These are phyloP conservation scores for Aethina tumida DNA, from an alignment of 1,140 invertebrate genomes.

Conservation along the genomic window DNA sequence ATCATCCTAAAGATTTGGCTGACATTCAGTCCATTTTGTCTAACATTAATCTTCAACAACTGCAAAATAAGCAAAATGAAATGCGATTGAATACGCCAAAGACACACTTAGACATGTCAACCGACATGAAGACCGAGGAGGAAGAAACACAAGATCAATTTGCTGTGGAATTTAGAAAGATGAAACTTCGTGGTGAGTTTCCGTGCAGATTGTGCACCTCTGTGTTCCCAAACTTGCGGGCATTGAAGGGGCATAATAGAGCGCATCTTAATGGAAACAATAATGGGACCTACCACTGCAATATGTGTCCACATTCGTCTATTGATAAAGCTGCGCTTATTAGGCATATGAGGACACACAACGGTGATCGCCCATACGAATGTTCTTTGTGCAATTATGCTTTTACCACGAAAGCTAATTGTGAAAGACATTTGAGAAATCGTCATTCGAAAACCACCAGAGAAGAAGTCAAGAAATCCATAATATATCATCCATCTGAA, in stretches of 20 bases:
- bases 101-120: conserved; percentile 26
- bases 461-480: conserved; percentile 75
- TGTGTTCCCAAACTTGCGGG: conserved; percentile 79
- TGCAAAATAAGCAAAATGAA: conserved; percentile 39
- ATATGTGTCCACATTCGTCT: conserved; percentile 83
- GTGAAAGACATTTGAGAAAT: conserved; percentile 82
- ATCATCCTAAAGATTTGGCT: conserved; percentile 60
- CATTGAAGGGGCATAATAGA: conserved; percentile 80
- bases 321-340: conserved; percentile 83
- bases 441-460: conserved; percentile 74
- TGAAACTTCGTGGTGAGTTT: conserved; percentile 80
- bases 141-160: conserved; percentile 74
- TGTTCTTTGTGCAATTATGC: conserved; percentile 89
- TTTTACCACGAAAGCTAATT: conserved; percentile 92
- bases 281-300: conserved; percentile 74
- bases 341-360: conserved; percentile 85
- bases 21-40: conserved; percentile 75
- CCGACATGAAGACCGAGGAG: conserved; percentile 35
- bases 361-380: conserved; percentile 89
- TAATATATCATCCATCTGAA: conserved; percentile 78
- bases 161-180: conserved; percentile 66
- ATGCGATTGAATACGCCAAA: conserved; percentile 35
- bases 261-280: conserved; percentile 60
- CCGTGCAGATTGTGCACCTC: conserved; percentile 76
- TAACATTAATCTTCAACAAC: conserved; percentile 51